Evolutionary conservation across 1,140 invertebrate species (phyloP).

Genomic region (Neodiprion lecontei): DNA sequence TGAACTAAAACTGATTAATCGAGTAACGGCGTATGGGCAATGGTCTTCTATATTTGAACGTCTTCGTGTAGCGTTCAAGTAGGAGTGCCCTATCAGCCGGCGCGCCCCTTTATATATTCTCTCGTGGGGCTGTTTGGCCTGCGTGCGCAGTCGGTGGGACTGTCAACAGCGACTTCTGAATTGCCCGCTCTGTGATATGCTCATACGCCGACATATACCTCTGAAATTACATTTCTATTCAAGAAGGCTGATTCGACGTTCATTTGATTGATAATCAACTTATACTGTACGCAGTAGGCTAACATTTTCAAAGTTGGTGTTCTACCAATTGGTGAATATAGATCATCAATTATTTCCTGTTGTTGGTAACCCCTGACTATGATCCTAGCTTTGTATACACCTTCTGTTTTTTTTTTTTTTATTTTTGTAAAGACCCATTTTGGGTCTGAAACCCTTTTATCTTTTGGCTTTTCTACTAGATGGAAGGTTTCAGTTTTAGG

Average conservation of each 20-base stretch:
- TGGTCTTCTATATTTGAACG: too few relatives aligned
- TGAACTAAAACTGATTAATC: too few relatives aligned
- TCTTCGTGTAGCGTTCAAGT: too few relatives aligned
- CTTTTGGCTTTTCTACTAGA: neutral
- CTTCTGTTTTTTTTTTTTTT: neutral
- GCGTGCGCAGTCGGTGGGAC: too few relatives aligned
- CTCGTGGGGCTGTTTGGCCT: too few relatives aligned
- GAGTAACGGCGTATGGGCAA: too few relatives aligned
- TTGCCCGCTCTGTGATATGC: too few relatives aligned
- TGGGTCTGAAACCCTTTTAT: constrained; percentile 10
- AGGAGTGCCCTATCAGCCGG: too few relatives aligned
- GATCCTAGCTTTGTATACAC: constrained; percentile 30
- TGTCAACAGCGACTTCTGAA: too few relatives aligned
- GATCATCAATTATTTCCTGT: constrained; percentile 14
- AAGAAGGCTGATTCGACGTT: constrained; percentile 29
- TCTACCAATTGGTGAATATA: too few relatives aligned
- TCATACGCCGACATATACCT: constrained; percentile 19
- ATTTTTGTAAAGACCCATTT: constrained; percentile 14
- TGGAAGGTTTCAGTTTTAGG: constrained; percentile 34
- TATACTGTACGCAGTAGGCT: constrained; percentile 26
- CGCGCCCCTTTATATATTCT: too few relatives aligned
- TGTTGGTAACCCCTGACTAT: constrained; percentile 39
- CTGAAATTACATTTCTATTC: constrained; percentile 26
- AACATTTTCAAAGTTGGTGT: constrained; percentile 29
- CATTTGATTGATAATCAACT: constrained; percentile 28